Evolutionary conservation across 2,797 vertebrate species (phyloP).

Genomic region (Sebastes steindachneri): DNA sequence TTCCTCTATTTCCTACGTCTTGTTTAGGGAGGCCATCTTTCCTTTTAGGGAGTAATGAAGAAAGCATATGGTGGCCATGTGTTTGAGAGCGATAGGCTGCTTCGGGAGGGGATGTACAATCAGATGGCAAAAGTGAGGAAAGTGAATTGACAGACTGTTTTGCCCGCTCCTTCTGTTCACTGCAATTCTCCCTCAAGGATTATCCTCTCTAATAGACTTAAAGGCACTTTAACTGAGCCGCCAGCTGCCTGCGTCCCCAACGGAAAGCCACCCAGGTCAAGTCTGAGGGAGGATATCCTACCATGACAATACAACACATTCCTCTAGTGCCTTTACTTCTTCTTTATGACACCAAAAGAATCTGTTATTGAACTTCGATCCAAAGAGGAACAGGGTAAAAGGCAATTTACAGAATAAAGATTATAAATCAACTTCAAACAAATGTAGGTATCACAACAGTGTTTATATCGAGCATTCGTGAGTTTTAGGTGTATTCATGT

Average conservation of each 20-base stretch:
- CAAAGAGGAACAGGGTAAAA: background rate
- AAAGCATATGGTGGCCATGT: constrained; percentile 68
- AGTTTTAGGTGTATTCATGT: background rate
- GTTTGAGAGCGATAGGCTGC: constrained; percentile 28
- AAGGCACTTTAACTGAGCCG: constrained; percentile 80
- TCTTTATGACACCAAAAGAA: constrained; percentile 2
- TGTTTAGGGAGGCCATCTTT: constrained; percentile 29
- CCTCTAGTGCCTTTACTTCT: constrained; percentile 16
- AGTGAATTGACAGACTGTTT: constrained; percentile 61
- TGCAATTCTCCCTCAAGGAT: constrained; percentile 71
- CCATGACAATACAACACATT: constrained; percentile 53
- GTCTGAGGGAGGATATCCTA: constrained; percentile 59
- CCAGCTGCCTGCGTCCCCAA: constrained; percentile 75
- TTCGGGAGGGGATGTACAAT: constrained; percentile 7
- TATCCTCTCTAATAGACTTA: constrained; percentile 83
- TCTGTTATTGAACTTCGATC: background rate
- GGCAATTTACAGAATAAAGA: background rate
- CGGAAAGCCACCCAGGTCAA: constrained; percentile 61
- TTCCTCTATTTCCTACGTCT: constrained; percentile 6
- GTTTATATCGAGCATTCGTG: background rate
- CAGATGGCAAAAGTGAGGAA: constrained; percentile 52
- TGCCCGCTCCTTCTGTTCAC: constrained; percentile 58
- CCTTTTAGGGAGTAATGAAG: constrained; percentile 37
- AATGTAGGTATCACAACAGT: background rate
- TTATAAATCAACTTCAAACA: background rate